A percentile compares a stretch with the other conserved stretches of the same genome.
Conservation (phyloP, 2,888 invertebrate genomes). For the Spilarctia lutea region DNA sequence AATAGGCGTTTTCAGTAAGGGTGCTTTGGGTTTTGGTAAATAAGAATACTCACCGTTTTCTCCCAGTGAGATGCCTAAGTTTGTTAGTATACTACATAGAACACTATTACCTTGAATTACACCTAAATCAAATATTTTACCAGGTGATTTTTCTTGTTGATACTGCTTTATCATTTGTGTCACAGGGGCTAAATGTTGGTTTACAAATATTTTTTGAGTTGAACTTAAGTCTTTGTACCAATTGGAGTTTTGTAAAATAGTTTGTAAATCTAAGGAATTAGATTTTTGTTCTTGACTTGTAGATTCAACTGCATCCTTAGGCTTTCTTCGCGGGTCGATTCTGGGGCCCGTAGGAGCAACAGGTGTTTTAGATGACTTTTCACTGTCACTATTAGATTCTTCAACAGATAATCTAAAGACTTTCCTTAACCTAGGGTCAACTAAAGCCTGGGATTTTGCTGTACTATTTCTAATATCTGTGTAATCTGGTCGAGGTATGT, state of each 20-base stretch:
- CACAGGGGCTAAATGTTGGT: conserved; percentile 88
- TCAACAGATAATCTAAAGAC: conserved; percentile 90
- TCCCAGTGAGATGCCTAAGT: conserved; percentile 87
- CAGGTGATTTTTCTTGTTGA: conserved; percentile 85
- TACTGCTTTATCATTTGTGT: conserved; percentile 88
- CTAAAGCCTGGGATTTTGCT: conserved; percentile 89
- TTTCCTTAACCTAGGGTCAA: conserved; percentile 92
- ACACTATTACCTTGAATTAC: conserved; percentile 83
- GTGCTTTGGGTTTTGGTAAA: conserved; percentile 81
- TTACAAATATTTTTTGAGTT: conserved; percentile 90
- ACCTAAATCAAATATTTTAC: conserved; percentile 85
- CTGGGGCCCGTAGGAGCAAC: conserved; percentile 71
- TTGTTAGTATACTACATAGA: conserved; percentile 87
- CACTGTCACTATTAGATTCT: conserved; percentile 88
- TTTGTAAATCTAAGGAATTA: conserved; percentile 85
- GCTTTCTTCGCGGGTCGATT: conserved; percentile 80
- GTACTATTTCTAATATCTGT: conserved; percentile 90
- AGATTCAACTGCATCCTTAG: conserved; percentile 70
- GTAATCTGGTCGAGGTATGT: conserved; percentile 91
- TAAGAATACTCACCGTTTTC: conserved; percentile 86
- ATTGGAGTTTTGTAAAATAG: conserved; percentile 88
- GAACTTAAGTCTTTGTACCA: conserved; percentile 91
- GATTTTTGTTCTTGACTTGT: conserved; percentile 67
- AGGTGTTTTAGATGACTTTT: conserved; percentile 71
- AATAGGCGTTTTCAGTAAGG: conserved; percentile 77